Conservation (phyloP, 2,888 invertebrate species). For the Sarcophaga carnaria region DNA sequence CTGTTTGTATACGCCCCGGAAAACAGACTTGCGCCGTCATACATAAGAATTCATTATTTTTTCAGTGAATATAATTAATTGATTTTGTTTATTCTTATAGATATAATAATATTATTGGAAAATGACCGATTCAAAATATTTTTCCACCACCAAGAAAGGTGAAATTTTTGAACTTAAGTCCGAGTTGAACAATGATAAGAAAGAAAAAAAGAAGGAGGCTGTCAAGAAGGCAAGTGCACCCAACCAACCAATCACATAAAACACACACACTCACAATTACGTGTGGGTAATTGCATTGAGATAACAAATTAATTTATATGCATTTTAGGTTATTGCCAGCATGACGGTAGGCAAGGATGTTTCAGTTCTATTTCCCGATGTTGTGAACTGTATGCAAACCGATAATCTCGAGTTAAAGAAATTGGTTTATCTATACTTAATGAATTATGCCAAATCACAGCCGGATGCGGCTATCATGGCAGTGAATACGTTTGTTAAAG, state of each 20-base stretch:
- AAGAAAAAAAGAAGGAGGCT: slow-evolving; percentile 99
- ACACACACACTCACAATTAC: neutral
- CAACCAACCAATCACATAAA: neutral
- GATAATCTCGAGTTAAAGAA: slow-evolving; percentile 99
- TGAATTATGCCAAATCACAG: slow-evolving; percentile 99
- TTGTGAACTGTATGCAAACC: slow-evolving; percentile 99
- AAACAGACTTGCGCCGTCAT: slow-evolving; percentile 6
- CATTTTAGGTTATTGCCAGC: slow-evolving; percentile 95
- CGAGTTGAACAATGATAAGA: slow-evolving; percentile 99
- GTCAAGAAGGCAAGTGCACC: slow-evolving; percentile 94
- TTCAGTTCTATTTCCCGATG: slow-evolving; percentile 98
- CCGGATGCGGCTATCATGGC: slow-evolving; percentile 99
- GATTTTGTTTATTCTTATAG: slow-evolving; percentile 13
- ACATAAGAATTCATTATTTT: neutral
- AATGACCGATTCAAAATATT: slow-evolving; percentile 99
- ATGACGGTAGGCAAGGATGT: slow-evolving; percentile 99
- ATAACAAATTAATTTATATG: neutral
- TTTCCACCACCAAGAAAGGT: slow-evolving; percentile 99
- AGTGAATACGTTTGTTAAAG: slow-evolving; percentile 99
- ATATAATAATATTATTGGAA: slow-evolving; percentile 59
- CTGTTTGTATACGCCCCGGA: slow-evolving; percentile 54
- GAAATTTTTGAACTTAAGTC: slow-evolving; percentile 99
- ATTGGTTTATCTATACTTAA: slow-evolving; percentile 97
- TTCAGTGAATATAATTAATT: neutral
- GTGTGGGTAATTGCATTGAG: slow-evolving; percentile 1